Evolutionary conservation across 2,888 invertebrate genomes (phyloP), one percentile per base, ranked within the genome.

Genomic region (Cetonia aurata): DNA sequence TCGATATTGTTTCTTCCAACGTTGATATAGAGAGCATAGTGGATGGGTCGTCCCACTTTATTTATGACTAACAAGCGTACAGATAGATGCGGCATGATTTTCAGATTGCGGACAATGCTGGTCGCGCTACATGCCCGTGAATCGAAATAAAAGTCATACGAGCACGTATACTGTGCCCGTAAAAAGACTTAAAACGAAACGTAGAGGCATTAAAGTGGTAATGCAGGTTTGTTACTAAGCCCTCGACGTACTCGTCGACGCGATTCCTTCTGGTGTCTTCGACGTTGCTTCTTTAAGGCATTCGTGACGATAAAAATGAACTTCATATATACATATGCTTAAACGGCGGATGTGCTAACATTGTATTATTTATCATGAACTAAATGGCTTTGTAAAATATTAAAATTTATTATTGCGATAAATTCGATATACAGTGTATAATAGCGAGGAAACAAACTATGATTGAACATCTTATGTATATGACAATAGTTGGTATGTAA

Each of bases 171-270:
- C 37, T 10, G 37, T 41, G 67, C 56, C 56, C 25, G 48, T 52
- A 62, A 69, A 69, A 69, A 60, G 62, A 62, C 52, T 50, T 52
- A 62, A 71, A 71, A 62, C 71, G 71, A 71, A 68, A 68, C 68
- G 68, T 70, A 70, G 71, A 71, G 70, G 72, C 62, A 69, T 68
- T 67, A 72, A 74, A 74, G 72, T 72, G 68, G 74, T 72, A 71
- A 55, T 74, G 69, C 74, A 72, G 71, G 72, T 74, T 69, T 74
- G 74, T 74, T 74, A 72, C 74, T 67, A 74, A 65, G 74, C 74
- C 50, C 46, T 46, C 33, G 62, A 37, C 37, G 37, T 37, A 10
- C 8, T 37, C 37, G 37, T 8, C 37, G 37, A 37, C 37, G 2
- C 37, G 37, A 37, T 8, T 60, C 31, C 25, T 60, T 44, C 9